Conservation (phyloP, 2,113 vertebrate species). For the Brienomyrus brachyistius region DNA sequence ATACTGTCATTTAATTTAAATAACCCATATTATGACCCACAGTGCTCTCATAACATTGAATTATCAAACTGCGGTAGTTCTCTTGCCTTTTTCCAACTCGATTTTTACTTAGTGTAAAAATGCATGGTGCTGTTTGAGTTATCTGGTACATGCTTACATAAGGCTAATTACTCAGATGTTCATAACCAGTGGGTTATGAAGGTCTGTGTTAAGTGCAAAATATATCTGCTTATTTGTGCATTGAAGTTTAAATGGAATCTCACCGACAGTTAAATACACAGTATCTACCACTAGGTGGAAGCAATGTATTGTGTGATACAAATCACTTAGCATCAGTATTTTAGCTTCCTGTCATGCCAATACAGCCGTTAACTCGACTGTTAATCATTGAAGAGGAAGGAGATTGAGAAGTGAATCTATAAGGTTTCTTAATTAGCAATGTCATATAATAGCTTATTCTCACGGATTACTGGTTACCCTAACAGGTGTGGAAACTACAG, state of each 20-base stretch:
- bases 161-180: background rate
- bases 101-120: background rate
- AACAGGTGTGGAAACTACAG: background rate
- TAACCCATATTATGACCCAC: background rate
- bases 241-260: background rate
- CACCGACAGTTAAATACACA: background rate
- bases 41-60: background rate
- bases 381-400: background rate
- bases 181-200: background rate
- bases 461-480: background rate
- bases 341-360: background rate
- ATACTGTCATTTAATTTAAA: background rate
- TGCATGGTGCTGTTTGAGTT: background rate
- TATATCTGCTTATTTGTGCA: background rate
- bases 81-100: background rate
- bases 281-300: conserved; percentile 2
- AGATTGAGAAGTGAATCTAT: background rate
- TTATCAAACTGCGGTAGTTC: background rate
- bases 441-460: background rate
- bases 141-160: background rate
- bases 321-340: background rate
- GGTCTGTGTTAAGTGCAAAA: background rate
- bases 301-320: background rate
- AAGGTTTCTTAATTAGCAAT: background rate
- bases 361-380: background rate